Evolutionary conservation across 2,113 vertebrate genomes (phyloP).

Genomic region (Macrotis lagotis): DNA sequence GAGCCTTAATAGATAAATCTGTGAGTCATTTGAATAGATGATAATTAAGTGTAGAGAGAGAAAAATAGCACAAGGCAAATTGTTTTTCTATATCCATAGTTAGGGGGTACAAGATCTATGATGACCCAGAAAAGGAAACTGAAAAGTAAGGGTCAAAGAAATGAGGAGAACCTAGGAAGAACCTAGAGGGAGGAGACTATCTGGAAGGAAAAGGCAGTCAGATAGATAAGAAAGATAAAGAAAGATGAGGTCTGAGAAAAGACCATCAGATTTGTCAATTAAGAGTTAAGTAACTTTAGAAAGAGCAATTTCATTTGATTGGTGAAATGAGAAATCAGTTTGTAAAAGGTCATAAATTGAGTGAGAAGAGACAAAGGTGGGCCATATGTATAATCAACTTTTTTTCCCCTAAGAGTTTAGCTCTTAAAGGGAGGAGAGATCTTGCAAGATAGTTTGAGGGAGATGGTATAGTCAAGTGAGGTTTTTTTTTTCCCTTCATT

Average conservation of each 20-base stretch:
- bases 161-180: not conserved
- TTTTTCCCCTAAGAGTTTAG: not conserved
- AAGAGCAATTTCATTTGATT: not conserved
- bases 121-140: not conserved
- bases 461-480: not conserved
- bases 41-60: too few species aligned
- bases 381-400: not conserved
- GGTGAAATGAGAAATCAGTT: not conserved
- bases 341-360: not conserved
- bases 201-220: not conserved
- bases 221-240: not conserved
- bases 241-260: not conserved
- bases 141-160: not conserved
- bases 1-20: too few species aligned
- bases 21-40: too few species aligned
- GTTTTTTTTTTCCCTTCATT: too few species aligned
- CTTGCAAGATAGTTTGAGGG: not conserved
- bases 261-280: not conserved
- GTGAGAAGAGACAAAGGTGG: not conserved
- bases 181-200: not conserved
- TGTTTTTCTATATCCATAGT: not conserved
- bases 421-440: not conserved
- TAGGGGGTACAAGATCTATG: not conserved
- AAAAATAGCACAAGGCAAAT: too few species aligned
- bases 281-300: not conserved